phyloP scores from a whole-genome alignment of 2,888 invertebrate genomes.

The Apomyelois bistriatella region DNA sequence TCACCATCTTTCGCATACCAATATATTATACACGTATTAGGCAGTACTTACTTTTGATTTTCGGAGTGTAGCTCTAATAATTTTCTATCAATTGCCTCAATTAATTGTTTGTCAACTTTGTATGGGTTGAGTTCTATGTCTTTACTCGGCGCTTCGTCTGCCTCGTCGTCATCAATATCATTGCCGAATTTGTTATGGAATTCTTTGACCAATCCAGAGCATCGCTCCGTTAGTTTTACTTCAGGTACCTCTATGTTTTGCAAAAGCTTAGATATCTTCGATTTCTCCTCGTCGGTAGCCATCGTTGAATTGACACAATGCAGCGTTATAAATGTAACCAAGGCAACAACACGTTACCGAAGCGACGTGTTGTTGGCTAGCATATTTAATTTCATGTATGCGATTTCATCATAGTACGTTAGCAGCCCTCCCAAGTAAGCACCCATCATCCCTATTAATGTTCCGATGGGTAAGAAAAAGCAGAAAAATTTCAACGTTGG shows the following conservation, averaged over 20 bases:
- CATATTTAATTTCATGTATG: slow-evolving; percentile 34
- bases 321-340: slow-evolving; percentile 26
- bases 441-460: slow-evolving; percentile 39
- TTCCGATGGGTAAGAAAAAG: slow-evolving; percentile 44
- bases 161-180: slow-evolving; percentile 38
- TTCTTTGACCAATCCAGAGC: slow-evolving; percentile 49
- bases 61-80: slow-evolving; percentile 42
- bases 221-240: slow-evolving; percentile 54
- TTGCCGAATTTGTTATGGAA: slow-evolving; percentile 48
- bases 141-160: slow-evolving; percentile 21
- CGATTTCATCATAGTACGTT: slow-evolving; percentile 31
- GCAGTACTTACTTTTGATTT: slow-evolving; percentile 40
- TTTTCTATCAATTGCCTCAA: slow-evolving; percentile 58
- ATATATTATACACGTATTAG: too few species aligned
- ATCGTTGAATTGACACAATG: slow-evolving; percentile 29
- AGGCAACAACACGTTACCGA: slow-evolving; percentile 19
- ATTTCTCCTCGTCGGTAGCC: slow-evolving; percentile 68
- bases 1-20: too few species aligned
- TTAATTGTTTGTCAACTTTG: slow-evolving; percentile 41
- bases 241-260: slow-evolving; percentile 59
- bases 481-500: slow-evolving; percentile 52
- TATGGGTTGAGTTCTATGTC: slow-evolving; percentile 55
- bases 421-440: slow-evolving; percentile 39
- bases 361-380: slow-evolving; percentile 32
- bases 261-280: slow-evolving; percentile 56